Evolutionary conservation across 2,888 invertebrate genomes (phyloP).

Genomic region (Eugnorisma glareosa): DNA sequence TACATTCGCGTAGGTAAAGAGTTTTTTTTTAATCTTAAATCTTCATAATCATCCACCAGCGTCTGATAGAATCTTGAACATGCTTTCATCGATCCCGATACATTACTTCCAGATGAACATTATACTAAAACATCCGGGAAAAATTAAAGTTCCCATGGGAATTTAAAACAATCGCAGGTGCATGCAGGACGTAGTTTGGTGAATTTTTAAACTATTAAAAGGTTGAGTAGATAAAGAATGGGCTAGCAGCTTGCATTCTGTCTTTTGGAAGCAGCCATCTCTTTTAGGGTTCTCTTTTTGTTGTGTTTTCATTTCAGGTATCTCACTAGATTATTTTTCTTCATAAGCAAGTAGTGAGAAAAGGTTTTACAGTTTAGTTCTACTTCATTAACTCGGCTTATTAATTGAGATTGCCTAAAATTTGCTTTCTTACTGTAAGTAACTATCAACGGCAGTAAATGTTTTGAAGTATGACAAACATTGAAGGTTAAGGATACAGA

Average conservation of each 20-base stretch:
- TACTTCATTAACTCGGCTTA: neutral
- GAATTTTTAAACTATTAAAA: constrained; percentile 41
- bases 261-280: neutral
- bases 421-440: neutral
- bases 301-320: neutral
- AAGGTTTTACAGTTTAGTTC: neutral
- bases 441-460: too few species aligned
- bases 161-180: constrained; percentile 61
- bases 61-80: constrained; percentile 29
- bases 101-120: constrained; percentile 60
- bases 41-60: neutral
- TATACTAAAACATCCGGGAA: constrained; percentile 61
- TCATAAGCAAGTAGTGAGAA: neutral
- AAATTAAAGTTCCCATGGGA: constrained; percentile 64
- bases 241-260: neutral
- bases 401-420: neutral
- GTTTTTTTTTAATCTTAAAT: too few species aligned
- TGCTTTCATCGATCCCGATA: constrained; percentile 17
- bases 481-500: neutral
- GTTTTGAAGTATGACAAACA: neutral
- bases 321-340: neutral
- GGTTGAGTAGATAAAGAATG: neutral
- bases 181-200: constrained; percentile 30
- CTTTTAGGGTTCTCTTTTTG: neutral
- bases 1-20: neutral